Percentiles rank a stretch among this genome's conserved stretches.
These are phyloP conservation scores for Caerostris darwini DNA, from an alignment of 1,140 invertebrate genomes.

Conservation along the genomic window DNA sequence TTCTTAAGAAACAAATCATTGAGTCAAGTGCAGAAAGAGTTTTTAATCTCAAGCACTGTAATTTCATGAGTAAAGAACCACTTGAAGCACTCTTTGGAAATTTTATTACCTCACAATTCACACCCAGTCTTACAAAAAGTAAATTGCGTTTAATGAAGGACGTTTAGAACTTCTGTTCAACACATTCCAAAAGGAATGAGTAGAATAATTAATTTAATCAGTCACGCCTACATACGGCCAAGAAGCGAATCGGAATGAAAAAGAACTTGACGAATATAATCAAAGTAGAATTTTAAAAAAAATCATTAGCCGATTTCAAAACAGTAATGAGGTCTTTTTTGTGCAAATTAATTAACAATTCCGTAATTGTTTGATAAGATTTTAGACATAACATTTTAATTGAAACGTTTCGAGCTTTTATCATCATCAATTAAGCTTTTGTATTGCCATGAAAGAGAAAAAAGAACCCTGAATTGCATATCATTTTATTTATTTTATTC, in stretches of 20 bases:
- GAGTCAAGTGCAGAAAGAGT: neutral
- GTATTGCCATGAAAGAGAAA: too few species aligned
- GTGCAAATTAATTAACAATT: neutral
- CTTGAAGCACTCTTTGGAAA: neutral
- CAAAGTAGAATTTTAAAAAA: neutral
- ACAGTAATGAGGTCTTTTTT: neutral
- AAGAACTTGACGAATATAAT: neutral
- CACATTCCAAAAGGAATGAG: neutral
- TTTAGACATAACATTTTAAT: neutral
- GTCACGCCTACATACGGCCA: neutral
- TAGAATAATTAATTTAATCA: neutral
- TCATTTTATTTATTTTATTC: too few species aligned
- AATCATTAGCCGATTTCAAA: neutral
- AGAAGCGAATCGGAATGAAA: neutral
- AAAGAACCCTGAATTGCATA: too few species aligned
- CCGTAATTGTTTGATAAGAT: neutral
- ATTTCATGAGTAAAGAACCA: neutral
- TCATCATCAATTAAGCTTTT: neutral
- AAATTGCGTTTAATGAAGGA: neutral
- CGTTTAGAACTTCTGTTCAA: neutral
- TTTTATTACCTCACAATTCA: neutral
- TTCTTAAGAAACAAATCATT: neutral
- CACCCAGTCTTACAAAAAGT: neutral
- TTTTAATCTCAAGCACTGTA: neutral
- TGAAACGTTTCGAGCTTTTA: neutral